Evolutionary conservation across 2,113 vertebrate species (phyloP), one percentile per base, ranked within the genome.

Genomic region (Empidonax alnorum): DNA sequence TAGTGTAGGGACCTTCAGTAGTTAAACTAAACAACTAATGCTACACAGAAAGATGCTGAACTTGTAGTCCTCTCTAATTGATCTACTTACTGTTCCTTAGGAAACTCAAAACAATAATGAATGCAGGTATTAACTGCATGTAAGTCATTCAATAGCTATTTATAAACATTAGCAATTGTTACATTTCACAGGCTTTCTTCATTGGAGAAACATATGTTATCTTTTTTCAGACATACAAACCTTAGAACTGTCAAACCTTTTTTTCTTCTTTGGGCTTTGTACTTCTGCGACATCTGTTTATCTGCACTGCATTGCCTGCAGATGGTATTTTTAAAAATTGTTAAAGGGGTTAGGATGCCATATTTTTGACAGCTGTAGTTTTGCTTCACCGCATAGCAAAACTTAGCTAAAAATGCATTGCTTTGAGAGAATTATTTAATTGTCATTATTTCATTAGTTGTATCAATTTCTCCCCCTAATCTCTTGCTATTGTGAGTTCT

Each of bases 1-100:
- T 99, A 99, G 98, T 98, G 98, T 97, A 98, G 98, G 98, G 98
- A 98, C 98, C 97, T 97, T 97, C 98, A 98, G 97, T 97, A 97
- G 97, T 98, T 98, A 98, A 98, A 98, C 98, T 97, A 97, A 99
- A 98, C 98, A 97, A 98, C 98, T 98, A 98, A 98, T 98, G 98
- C 98, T 98, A 98, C 98, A 98, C 96, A 97, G 98, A 99, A 99
- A 99, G 98, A 99, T 99, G 99, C 99, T 99, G 99, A 99, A 99
- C 98, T 98, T 98, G 98, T 99, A 99, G 97, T 98, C 98, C 98
- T 98, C 97, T 95, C 98, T 99, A 99, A 99, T 99, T 99, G 99
- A 99, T 99, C 98, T 98, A 98, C 98, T 99, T 98, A 98, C 98
- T 98, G 98, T 98, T 98, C 98, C 98, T 97, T 97, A 98, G 98